These are phyloP conservation scores for Deilephila elpenor DNA, from an alignment of 2,888 invertebrate genomes.

Conservation along the genomic window DNA sequence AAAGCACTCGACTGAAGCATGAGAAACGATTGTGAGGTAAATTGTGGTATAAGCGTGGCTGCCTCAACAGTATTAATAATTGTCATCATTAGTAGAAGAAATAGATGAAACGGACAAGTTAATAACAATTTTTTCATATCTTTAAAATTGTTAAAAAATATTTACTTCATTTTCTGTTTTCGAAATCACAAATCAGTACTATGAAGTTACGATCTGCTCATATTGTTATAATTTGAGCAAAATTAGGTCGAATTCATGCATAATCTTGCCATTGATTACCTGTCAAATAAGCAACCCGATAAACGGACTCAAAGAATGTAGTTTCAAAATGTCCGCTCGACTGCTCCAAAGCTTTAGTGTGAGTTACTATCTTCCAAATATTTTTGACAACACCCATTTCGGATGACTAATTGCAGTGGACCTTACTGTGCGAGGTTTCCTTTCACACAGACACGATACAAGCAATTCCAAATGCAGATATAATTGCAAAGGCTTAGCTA, in stretches of 20 bases:
- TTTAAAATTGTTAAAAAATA: too few species aligned
- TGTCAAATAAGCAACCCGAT: conserved; percentile 65
- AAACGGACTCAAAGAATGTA: conserved; percentile 69
- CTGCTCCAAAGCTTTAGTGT: conserved; percentile 62
- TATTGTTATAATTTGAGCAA: neutral
- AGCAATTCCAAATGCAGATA: neutral
- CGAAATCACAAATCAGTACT: too few species aligned
- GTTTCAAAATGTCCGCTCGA: conserved; percentile 66
- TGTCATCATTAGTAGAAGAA: too few species aligned
- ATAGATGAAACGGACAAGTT: too few species aligned
- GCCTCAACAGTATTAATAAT: too few species aligned
- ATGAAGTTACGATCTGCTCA: neutral
- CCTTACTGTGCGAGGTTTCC: neutral
- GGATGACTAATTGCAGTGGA: neutral
- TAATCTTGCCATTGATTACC: conserved; percentile 50
- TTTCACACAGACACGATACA: neutral
- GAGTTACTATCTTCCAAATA: conserved; percentile 61
- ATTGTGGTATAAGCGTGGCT: neutral
- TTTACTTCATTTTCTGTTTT: too few species aligned
- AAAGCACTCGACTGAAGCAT: neutral
- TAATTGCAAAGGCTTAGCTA: conserved; percentile 18
- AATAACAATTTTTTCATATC: too few species aligned
- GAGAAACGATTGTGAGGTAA: neutral
- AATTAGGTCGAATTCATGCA: neutral
- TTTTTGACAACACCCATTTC: conserved; percentile 53